Percentiles rank a stretch among this genome's conserved stretches.
Conservation (phyloP, 1,140 invertebrate genomes). For the Brachionus koreanus region DNA sequence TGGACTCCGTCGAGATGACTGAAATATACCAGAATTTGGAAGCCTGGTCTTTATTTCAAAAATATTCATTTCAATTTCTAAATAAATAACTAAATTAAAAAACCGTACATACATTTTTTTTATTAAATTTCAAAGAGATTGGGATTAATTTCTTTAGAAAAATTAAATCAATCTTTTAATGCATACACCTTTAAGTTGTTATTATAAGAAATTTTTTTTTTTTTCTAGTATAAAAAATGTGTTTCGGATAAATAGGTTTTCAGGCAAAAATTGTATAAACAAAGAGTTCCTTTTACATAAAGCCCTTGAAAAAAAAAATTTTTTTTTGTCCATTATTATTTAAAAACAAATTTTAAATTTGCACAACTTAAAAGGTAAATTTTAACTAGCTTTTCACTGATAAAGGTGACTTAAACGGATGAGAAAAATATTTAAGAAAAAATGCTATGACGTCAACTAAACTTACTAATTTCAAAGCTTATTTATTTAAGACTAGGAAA, state of each 20-base stretch:
- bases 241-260: background rate
- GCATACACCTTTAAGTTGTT: background rate
- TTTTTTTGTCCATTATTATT: background rate
- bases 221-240: background rate
- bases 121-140: background rate
- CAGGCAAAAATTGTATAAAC: background rate
- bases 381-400: background rate
- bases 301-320: background rate
- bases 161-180: background rate
- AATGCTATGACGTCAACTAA: background rate
- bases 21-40: conserved; percentile 2
- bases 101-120: background rate
- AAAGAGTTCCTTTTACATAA: background rate
- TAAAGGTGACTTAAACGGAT: background rate
- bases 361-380: background rate
- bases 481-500: background rate
- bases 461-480: background rate
- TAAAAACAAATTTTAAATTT: background rate
- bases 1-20: background rate
- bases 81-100: background rate
- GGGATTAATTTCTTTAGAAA: background rate
- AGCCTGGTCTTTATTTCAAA: conserved; percentile 16
- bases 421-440: background rate
- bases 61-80: conserved; percentile 19
- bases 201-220: background rate